A percentile compares a stretch with the other conserved stretches of the same genome.
Conservation (phyloP, 2,113 vertebrate genomes). For the Polypterus senegalus region DNA sequence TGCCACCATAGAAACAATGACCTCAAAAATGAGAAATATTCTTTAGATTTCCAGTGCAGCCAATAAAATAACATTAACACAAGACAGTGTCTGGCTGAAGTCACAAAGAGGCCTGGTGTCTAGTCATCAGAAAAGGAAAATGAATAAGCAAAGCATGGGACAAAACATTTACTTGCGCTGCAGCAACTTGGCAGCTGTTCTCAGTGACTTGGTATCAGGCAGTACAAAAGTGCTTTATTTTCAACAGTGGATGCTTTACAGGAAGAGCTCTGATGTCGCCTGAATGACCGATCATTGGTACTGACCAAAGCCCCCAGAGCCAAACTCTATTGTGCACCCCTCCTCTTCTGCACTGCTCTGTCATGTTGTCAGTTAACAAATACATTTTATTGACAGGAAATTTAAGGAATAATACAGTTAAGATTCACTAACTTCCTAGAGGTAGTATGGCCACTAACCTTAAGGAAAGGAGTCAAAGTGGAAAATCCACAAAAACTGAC, state of each 20-base stretch:
- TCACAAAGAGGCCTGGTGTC: constrained; percentile 12
- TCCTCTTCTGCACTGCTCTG: no score
- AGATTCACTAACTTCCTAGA: no score
- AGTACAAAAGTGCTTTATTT: constrained; percentile 21
- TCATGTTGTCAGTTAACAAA: no score
- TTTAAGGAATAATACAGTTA: no score
- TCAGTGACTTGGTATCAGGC: constrained; percentile 7
- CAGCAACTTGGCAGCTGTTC: constrained; percentile 16
- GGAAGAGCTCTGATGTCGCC: constrained; percentile 6
- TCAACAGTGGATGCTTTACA: constrained; percentile 4
- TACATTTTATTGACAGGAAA: no score
- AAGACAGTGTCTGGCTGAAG: constrained; percentile 3
- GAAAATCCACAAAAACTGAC: no score
- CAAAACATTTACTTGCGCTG: constrained; percentile 7
- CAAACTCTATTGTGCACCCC: no score
- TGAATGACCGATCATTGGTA: neutral
- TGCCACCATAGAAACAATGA: no score
- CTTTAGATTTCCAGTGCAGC: neutral
- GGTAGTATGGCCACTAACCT: no score
- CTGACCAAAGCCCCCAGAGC: no score
- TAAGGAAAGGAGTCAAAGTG: no score
- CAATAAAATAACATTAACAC: neutral
- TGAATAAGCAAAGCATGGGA: constrained; percentile 6
- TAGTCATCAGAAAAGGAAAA: constrained; percentile 12
- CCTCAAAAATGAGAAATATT: neutral